phyloP scores from a whole-genome alignment of 2,888 invertebrate genomes.

The Xestobium rufovillosum region DNA sequence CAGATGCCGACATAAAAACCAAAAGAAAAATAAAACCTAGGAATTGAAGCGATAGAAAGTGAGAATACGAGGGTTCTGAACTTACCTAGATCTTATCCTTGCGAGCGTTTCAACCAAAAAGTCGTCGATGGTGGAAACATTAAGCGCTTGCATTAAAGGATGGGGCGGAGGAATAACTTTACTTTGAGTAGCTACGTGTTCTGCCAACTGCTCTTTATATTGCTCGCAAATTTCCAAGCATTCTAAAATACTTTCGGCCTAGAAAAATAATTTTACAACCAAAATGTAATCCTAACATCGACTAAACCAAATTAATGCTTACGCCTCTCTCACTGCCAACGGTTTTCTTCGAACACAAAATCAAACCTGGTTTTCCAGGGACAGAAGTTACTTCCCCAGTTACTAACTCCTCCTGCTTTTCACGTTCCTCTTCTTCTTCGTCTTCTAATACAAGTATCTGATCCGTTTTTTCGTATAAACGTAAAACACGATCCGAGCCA shows the following conservation, averaged over 20 bases:
- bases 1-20: neutral
- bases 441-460: slow-evolving; percentile 92
- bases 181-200: slow-evolving; percentile 40
- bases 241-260: slow-evolving; percentile 87
- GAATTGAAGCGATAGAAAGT: too few species aligned
- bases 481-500: slow-evolving; percentile 80
- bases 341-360: slow-evolving; percentile 81
- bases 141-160: slow-evolving; percentile 74
- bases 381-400: slow-evolving; percentile 65
- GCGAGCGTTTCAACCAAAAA: slow-evolving; percentile 75
- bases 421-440: slow-evolving; percentile 77
- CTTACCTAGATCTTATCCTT: slow-evolving; percentile 72
- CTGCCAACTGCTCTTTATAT: slow-evolving; percentile 53
- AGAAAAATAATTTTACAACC: slow-evolving; percentile 18
- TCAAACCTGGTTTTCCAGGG: slow-evolving; percentile 60
- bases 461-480: slow-evolving; percentile 77
- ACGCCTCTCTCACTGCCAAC: slow-evolving; percentile 81
- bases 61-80: too few species aligned
- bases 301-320: slow-evolving; percentile 39
- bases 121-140: slow-evolving; percentile 63
- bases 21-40: slow-evolving; percentile 6
- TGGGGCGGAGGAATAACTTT: slow-evolving; percentile 55
- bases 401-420: slow-evolving; percentile 63
- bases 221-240: slow-evolving; percentile 71
- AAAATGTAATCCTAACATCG: neutral